Evolutionary conservation across 2,113 vertebrate genomes (phyloP).

Genomic region (Ahaetulla prasina): DNA sequence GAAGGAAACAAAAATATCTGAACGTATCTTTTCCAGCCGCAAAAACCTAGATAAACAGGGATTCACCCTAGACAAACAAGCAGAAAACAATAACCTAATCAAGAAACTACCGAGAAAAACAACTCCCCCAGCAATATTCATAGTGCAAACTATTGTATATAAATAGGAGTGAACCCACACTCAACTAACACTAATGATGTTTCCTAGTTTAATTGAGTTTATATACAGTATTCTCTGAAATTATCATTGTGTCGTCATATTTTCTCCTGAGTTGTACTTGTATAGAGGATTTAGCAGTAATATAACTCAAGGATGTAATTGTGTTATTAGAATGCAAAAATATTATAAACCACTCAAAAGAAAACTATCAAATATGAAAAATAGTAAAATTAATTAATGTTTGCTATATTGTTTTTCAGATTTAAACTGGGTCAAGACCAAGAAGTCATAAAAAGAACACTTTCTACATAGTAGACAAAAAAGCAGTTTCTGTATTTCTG

Average conservation of each 20-base stretch:
- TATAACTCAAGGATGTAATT: neutral
- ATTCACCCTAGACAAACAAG: neutral
- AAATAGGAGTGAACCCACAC: neutral
- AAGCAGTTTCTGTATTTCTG: slow-evolving; percentile 1
- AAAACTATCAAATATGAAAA: neutral
- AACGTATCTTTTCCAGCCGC: neutral
- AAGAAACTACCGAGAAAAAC: neutral
- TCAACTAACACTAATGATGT: neutral
- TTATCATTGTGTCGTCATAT: neutral
- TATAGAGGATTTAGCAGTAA: neutral
- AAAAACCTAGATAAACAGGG: neutral
- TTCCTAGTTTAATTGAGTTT: neutral
- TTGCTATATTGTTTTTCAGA: slow-evolving; percentile 48
- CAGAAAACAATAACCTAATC: neutral
- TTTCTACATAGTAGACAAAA: slow-evolving; percentile 26
- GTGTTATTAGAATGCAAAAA: neutral
- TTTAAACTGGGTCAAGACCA: slow-evolving; percentile 36
- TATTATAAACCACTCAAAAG: neutral
- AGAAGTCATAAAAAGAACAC: slow-evolving; percentile 25
- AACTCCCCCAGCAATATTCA: neutral
- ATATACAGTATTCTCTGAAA: neutral
- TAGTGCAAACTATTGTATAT: neutral
- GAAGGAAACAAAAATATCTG: neutral
- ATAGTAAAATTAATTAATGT: neutral
- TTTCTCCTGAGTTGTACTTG: neutral